Evolutionary conservation across 2,888 invertebrate species (phyloP), one percentile per base, ranked within the genome.

Genomic region (Drosophila cyrtoloma): DNA sequence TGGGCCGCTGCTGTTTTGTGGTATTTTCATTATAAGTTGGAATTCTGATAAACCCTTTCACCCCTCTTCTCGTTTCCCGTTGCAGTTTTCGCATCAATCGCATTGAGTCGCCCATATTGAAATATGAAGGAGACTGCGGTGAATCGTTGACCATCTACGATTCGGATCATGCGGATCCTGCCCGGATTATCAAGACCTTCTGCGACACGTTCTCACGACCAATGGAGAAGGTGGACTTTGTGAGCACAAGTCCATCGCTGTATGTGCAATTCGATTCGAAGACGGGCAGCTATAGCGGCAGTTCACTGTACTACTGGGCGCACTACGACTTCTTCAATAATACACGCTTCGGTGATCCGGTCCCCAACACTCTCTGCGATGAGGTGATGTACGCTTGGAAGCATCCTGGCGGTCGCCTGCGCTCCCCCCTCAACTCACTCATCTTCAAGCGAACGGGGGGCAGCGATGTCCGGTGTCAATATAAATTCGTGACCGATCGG

Each of bases 291-390:
- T 98, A 98, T 86, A 97, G 97, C 73, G 98, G 98, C 95, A 97
- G 97, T n/a, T 98, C 98, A 0, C 94, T 98, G 19, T 98, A 98
- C 93, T 98, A 98, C 92, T 98, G 98, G 98, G 98, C 98, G 0
- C 98, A 98, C 92, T 98, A 98, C 91, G 98, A 98, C 91, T 98
- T 98, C 94, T 98, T 98, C 94, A 98, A 98, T 93, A 97, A 97
- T 89, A 97, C 97, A 0, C 96, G 96, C 61, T 96, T 97, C 79
- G 98, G 98, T 0, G 97, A 97, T 77, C 96, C 97, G 0, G 96
- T 98, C 0, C 95, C 95, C 0, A 96, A 96, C 28, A 97, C 97
- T 0, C 95, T 96, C 5, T 98, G 98, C 91, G 98, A 98, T 89
- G 97, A 98, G 92, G 96, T 97, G 2, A 97, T 98, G 91, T 96